These are phyloP conservation scores for Gouania willdenowi DNA, from an alignment of 2,797 vertebrate genomes.

Conservation along the genomic window DNA sequence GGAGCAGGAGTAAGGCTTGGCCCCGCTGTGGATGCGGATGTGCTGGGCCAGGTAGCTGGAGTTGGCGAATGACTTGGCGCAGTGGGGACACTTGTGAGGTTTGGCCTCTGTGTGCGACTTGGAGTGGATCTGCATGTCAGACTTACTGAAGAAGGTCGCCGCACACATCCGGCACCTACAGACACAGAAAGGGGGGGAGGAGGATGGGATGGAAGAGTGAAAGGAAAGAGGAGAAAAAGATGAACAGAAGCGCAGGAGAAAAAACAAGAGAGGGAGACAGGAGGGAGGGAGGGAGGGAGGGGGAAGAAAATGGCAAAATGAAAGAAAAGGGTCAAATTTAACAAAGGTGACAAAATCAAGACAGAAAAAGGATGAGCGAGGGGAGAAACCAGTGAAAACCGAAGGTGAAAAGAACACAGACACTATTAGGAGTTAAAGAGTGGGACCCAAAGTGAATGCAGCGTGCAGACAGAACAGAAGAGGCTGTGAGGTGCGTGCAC, in stretches of 20 bases:
- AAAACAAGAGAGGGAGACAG: constrained; percentile 11
- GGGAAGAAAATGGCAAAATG: constrained; percentile 12
- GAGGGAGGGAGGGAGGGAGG: not conserved
- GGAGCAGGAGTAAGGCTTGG: constrained; percentile 99
- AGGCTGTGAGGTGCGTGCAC: constrained; percentile 43
- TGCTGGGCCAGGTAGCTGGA: constrained; percentile 99
- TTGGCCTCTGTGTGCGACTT: constrained; percentile 99
- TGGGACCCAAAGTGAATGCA: constrained; percentile 40
- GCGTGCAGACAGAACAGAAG: constrained; percentile 30
- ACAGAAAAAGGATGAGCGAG: constrained; percentile 34
- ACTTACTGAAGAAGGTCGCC: constrained; percentile 99
- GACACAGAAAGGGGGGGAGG: constrained; percentile 74
- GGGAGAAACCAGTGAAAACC: constrained; percentile 38
- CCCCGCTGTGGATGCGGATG: constrained; percentile 99
- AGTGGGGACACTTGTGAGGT: constrained; percentile 99
- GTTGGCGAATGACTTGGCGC: constrained; percentile 99
- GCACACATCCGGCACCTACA: constrained; percentile 99
- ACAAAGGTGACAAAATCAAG: constrained; percentile 1
- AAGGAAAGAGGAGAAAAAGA: constrained; percentile 29
- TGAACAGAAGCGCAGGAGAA: constrained; percentile 17
- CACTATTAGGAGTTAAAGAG: constrained; percentile 28
- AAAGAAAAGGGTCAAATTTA: constrained; percentile 34
- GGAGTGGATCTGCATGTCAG: constrained; percentile 99
- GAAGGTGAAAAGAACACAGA: constrained; percentile 18
- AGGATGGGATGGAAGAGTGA: constrained; percentile 54